These are phyloP conservation scores for Wiebesia pumilae DNA, from an alignment of 1,140 invertebrate species.

Conservation along the genomic window DNA sequence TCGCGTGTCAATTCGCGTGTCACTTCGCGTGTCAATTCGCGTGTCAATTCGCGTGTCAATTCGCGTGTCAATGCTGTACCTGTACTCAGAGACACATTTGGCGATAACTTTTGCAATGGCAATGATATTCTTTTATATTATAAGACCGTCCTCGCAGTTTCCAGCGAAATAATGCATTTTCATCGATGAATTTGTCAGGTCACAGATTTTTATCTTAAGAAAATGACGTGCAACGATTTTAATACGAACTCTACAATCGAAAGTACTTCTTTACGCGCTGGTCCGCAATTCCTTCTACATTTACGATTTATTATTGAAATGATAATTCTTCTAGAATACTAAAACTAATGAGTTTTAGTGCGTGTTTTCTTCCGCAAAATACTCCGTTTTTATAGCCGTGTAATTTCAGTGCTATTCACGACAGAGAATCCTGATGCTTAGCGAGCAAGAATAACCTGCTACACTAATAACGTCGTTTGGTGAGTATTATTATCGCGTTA, in stretches of 20 bases:
- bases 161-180: background rate
- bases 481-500: background rate
- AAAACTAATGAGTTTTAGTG: slow-evolving; percentile 1
- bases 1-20: background rate
- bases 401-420: background rate
- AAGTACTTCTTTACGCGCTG: background rate
- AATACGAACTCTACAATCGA: background rate
- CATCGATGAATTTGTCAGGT: background rate
- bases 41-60: background rate
- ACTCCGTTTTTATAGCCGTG: background rate
- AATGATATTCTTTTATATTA: too few species aligned
- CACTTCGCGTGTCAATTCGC: background rate
- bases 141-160: background rate
- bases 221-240: background rate
- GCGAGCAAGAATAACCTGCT: background rate
- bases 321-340: background rate
- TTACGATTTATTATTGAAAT: slow-evolving; percentile 5
- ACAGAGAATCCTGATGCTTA: background rate
- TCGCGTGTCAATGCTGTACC: background rate
- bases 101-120: background rate
- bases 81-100: background rate
- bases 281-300: background rate
- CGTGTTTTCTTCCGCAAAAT: background rate
- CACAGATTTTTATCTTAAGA: background rate
- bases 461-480: background rate